phyloP scores from a whole-genome alignment of 2,113 vertebrate species.

The Semnornis frantzii region DNA sequence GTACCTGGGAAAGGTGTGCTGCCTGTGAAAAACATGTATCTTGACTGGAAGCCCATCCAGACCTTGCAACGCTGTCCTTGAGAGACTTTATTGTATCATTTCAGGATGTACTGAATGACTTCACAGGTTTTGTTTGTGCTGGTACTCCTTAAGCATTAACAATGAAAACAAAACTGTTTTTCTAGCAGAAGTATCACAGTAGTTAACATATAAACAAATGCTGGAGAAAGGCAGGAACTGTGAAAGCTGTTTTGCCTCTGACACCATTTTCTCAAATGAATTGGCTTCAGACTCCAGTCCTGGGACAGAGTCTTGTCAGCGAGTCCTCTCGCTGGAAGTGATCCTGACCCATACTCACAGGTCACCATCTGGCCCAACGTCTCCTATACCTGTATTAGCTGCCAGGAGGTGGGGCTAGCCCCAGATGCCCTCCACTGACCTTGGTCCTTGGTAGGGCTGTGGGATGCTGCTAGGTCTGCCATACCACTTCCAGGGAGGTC shows the following conservation, averaged over 20 bases:
- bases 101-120: neutral
- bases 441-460: neutral
- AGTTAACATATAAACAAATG: slow-evolving; percentile 4
- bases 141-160: neutral
- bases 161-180: slow-evolving; percentile 10
- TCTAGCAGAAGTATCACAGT: slow-evolving; percentile 1
- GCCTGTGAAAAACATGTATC: no score
- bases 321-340: no score
- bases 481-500: neutral
- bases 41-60: neutral
- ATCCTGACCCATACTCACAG: neutral
- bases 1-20: fast-evolving
- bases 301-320: neutral
- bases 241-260: neutral
- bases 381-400: fast-evolving
- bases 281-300: neutral
- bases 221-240: neutral
- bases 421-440: fast-evolving
- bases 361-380: fast-evolving
- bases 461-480: neutral
- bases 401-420: neutral
- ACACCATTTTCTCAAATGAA: neutral
- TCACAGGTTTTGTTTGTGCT: neutral
- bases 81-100: neutral
- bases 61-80: neutral